phyloP scores from a whole-genome alignment of 2,888 invertebrate species.

The Cephus pygmeus region DNA sequence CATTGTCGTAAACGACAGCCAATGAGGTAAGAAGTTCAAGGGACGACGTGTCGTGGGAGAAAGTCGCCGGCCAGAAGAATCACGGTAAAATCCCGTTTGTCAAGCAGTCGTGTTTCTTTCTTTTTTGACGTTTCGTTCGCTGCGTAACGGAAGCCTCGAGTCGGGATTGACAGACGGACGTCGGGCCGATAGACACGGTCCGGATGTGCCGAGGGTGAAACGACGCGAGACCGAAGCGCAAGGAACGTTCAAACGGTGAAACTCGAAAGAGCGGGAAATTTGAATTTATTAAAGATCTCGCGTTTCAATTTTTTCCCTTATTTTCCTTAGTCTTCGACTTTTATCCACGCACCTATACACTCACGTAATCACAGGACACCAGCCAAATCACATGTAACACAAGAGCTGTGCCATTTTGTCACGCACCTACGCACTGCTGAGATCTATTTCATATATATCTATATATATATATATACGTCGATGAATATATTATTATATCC shows the following conservation, averaged over 20 bases:
- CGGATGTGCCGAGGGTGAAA: background rate
- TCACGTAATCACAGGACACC: background rate
- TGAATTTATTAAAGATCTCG: background rate
- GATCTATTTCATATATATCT: background rate
- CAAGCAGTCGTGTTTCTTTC: background rate
- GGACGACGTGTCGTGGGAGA: background rate
- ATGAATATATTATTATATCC: background rate
- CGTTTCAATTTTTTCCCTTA: background rate
- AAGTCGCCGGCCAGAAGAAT: background rate
- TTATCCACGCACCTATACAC: background rate
- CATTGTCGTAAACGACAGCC: slow-evolving; percentile 29
- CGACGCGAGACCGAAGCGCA: background rate
- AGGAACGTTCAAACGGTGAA: background rate
- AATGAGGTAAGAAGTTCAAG: background rate
- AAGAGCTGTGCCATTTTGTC: background rate
- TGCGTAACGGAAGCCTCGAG: background rate
- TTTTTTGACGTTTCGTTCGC: background rate
- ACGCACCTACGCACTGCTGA: background rate
- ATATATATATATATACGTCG: background rate
- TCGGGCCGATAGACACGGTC: background rate
- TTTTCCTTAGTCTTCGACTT: background rate
- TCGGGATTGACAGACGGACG: background rate
- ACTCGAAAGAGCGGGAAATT: background rate
- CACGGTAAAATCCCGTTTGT: background rate
- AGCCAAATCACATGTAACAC: background rate